Percentiles rank a stretch among this genome's conserved stretches.
These are phyloP conservation scores for Parotocinclus haroldoi DNA, from an alignment of 2,797 vertebrate species.

Conservation along the genomic window DNA sequence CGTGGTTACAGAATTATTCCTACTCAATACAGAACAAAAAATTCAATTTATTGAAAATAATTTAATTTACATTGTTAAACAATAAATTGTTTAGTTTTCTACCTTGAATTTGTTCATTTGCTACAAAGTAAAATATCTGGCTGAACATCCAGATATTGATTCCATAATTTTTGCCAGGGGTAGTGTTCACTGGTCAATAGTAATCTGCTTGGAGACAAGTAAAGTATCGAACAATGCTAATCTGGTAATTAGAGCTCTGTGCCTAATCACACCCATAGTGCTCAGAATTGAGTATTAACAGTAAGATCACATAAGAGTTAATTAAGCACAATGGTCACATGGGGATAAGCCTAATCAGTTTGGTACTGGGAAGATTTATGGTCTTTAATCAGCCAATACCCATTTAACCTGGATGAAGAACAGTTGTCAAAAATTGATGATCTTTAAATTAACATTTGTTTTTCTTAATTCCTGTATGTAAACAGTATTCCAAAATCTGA, in stretches of 20 bases:
- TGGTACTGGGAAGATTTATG: conserved; percentile 56
- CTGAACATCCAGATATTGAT: too few species aligned
- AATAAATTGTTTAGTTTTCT: too few species aligned
- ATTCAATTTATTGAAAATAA: too few species aligned
- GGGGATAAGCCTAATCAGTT: conserved; percentile 60
- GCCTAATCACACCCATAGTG: conserved; percentile 45
- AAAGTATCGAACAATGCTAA: conserved; percentile 68
- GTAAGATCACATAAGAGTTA: conserved; percentile 59
- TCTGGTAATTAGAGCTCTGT: conserved; percentile 66
- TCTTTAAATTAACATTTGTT: neutral
- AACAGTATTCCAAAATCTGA: conserved; percentile 77
- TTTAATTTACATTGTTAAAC: too few species aligned
- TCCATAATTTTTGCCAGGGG: too few species aligned
- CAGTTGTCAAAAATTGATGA: too few species aligned
- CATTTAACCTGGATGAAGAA: conserved; percentile 23
- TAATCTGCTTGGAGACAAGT: conserved; percentile 42
- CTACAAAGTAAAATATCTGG: too few species aligned
- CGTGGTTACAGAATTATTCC: too few species aligned
- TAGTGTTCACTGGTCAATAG: conserved; percentile 20
- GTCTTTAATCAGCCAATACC: conserved; percentile 50
- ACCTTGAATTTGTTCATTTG: too few species aligned
- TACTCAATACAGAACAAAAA: too few species aligned
- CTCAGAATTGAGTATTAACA: conserved; percentile 67
- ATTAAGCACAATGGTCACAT: conserved; percentile 67
- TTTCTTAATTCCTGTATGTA: neutral